Percentiles rank a stretch among this genome's conserved stretches.
Evolutionary conservation across 1,140 invertebrate genomes (phyloP).

Genomic region (Cherax quadricarinatus): DNA sequence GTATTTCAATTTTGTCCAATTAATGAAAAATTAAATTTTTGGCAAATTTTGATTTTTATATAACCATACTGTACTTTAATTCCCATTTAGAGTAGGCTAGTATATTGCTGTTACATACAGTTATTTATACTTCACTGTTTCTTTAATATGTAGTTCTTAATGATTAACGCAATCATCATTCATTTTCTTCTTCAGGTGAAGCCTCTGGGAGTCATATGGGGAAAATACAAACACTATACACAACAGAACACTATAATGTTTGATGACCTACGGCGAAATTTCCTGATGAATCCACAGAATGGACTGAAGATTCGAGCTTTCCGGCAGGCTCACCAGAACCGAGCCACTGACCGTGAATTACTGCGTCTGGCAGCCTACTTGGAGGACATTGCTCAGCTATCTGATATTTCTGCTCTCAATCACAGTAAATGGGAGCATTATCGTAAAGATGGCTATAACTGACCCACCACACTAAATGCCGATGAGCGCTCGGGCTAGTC

Average conservation of each 20-base stretch:
- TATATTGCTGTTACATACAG: too few relatives aligned
- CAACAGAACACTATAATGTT: slow-evolving; percentile 98
- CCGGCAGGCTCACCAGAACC: slow-evolving; percentile 91
- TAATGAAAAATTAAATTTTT: too few relatives aligned
- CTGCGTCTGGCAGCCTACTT: slow-evolving; percentile 90
- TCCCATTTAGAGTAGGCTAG: too few relatives aligned
- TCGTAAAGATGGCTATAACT: slow-evolving; percentile 65
- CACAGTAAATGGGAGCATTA: slow-evolving; percentile 95
- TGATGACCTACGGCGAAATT: slow-evolving; percentile 97
- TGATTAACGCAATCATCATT: too few relatives aligned
- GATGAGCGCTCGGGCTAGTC: not conserved
- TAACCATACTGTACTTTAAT: too few relatives aligned
- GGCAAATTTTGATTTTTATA: too few relatives aligned
- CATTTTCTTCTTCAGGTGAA: slow-evolving; percentile 84
- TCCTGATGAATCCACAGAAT: slow-evolving; percentile 97
- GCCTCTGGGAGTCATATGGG: slow-evolving; percentile 97
- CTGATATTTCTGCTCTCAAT: slow-evolving; percentile 90
- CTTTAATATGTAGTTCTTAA: too few relatives aligned
- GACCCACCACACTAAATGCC: not conserved
- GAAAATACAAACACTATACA: slow-evolving; percentile 90
- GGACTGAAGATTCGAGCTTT: slow-evolving; percentile 94
- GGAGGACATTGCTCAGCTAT: slow-evolving; percentile 87
- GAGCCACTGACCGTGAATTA: slow-evolving; percentile 90
- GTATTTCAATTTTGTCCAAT: too few relatives aligned
- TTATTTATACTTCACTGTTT: too few relatives aligned